These are phyloP conservation scores for Neelides folsomi DNA, from an alignment of 2,888 invertebrate species.

Conservation along the genomic window DNA sequence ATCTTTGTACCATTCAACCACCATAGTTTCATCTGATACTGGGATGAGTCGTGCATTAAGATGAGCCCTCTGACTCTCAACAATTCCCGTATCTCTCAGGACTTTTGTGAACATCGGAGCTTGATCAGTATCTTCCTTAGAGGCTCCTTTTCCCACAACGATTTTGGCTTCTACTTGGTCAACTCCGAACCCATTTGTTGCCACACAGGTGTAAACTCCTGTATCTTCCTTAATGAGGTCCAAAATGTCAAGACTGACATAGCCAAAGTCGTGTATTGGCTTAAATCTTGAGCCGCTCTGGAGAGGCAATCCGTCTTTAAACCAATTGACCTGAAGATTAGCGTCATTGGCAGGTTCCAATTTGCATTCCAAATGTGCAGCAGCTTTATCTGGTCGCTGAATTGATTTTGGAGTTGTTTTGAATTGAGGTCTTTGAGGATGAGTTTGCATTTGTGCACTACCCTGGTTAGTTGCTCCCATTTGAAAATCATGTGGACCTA, in stretches of 20 bases:
- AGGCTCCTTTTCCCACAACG: slow-evolving; percentile 33
- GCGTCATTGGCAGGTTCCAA: slow-evolving; percentile 93
- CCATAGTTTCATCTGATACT: slow-evolving; percentile 82
- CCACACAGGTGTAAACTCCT: slow-evolving; percentile 83
- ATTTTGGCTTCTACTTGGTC: slow-evolving; percentile 55
- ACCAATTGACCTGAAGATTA: slow-evolving; percentile 90
- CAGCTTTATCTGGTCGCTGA: slow-evolving; percentile 71
- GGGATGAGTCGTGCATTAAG: slow-evolving; percentile 89
- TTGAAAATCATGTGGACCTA: too few relatives aligned
- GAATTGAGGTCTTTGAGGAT: too few relatives aligned
- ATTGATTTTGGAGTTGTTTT: slow-evolving; percentile 68
- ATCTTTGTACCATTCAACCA: slow-evolving; percentile 91
- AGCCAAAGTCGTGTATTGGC: slow-evolving; percentile 96
- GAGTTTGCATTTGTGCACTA: too few relatives aligned
- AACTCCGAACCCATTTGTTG: slow-evolving; percentile 75
- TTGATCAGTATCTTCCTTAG: slow-evolving; percentile 74
- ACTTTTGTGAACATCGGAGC: slow-evolving; percentile 88
- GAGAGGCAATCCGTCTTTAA: slow-evolving; percentile 75
- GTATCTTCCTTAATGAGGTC: slow-evolving; percentile 91
- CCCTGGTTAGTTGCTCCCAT: too few relatives aligned
- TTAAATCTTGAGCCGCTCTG: slow-evolving; percentile 86
- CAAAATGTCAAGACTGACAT: slow-evolving; percentile 90
- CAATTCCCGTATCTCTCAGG: slow-evolving; percentile 73
- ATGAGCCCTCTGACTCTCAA: slow-evolving; percentile 86
- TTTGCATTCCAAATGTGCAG: slow-evolving; percentile 95